Evolutionary conservation across 1,140 invertebrate species (phyloP).

Genomic region (Eumaeus atala): DNA sequence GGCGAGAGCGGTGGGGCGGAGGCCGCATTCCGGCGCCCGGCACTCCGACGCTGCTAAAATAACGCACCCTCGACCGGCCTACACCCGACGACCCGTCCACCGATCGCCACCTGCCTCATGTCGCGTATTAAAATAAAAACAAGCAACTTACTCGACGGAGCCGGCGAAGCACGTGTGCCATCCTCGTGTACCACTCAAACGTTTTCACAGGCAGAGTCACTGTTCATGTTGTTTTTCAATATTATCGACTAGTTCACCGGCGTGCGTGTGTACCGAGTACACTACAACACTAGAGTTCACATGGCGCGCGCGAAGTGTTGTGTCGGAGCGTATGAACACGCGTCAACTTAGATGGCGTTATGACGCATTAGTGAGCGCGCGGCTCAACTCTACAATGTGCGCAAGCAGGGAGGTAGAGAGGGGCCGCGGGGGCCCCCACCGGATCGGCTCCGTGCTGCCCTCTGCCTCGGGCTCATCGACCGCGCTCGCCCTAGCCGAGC

Average conservation of each 20-base stretch:
- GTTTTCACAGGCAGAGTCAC: constrained; percentile 48
- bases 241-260: constrained; percentile 15
- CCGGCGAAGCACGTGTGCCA: constrained; percentile 51
- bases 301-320: constrained; percentile 57
- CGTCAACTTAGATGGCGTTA: constrained; percentile 53
- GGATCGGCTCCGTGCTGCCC: constrained; percentile 54
- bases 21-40: constrained; percentile 65
- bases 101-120: constrained; percentile 39
- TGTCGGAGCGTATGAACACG: constrained; percentile 29
- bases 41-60: constrained; percentile 53
- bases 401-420: constrained; percentile 46
- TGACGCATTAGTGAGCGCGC: constrained; percentile 72
- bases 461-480: constrained; percentile 69
- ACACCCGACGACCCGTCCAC: constrained; percentile 22
- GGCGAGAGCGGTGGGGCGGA: constrained; percentile 63
- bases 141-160: constrained; percentile 54
- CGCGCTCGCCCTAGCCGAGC: constrained; percentile 58
- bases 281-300: constrained; percentile 64
- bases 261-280: constrained; percentile 8
- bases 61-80: constrained; percentile 43
- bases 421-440: constrained; percentile 29
- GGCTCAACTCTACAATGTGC: constrained; percentile 56
- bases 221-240: constrained; percentile 34
- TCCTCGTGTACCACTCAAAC: constrained; percentile 43
- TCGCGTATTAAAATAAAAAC: constrained; percentile 64